Conservation (phyloP, 2,113 vertebrate species). For the Arvicanthis niloticus region DNA sequence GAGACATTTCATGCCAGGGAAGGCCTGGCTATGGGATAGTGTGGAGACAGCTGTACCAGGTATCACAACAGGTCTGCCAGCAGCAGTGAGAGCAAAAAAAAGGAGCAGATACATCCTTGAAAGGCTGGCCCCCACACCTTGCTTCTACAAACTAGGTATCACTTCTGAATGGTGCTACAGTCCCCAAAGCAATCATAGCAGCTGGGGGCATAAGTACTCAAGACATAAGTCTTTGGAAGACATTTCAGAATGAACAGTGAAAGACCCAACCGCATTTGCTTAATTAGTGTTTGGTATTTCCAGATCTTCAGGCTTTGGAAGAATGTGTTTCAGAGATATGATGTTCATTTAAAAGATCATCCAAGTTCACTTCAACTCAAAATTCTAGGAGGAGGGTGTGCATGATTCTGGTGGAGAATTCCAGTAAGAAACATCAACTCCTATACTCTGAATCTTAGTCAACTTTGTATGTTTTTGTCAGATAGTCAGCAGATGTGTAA, state of each 20-base stretch:
- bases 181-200: too few species aligned
- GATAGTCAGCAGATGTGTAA: neutral
- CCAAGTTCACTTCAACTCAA: neutral
- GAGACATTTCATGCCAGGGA: neutral
- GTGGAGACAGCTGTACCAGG: neutral
- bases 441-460: neutral
- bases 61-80: neutral
- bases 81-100: neutral
- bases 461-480: slow-evolving; percentile 9
- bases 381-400: neutral
- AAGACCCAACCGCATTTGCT: neutral
- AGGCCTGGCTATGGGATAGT: neutral
- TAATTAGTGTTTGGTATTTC: slow-evolving; percentile 9
- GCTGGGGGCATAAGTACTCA: neutral
- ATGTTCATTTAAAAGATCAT: neutral
- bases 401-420: neutral
- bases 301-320: neutral
- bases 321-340: neutral
- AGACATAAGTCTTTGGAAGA: neutral
- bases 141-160: neutral
- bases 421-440: neutral
- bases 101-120: neutral
- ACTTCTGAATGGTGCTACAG: neutral
- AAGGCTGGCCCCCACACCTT: neutral
- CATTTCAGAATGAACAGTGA: neutral